Conservation (phyloP, 2,888 invertebrate species). For the Athalia cordata region DNA sequence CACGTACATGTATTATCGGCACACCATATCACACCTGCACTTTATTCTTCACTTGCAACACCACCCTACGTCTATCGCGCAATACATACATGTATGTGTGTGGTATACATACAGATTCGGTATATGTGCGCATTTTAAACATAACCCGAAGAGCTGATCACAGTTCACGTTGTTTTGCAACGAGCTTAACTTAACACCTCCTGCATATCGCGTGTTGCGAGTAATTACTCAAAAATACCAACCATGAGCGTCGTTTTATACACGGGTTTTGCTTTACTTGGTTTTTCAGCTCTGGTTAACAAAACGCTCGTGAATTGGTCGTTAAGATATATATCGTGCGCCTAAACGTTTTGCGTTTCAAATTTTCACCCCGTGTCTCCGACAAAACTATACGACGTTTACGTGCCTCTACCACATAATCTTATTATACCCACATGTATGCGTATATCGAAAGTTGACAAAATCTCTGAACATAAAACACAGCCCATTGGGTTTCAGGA, state of each 20-base stretch:
- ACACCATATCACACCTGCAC: background rate
- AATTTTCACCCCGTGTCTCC: constrained; percentile 55
- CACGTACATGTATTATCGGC: constrained; percentile 18
- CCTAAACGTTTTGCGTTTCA: constrained; percentile 65
- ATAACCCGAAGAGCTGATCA: background rate
- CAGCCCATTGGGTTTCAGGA: background rate
- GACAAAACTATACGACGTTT: constrained; percentile 13
- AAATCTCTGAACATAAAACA: constrained; percentile 8
- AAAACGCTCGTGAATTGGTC: constrained; percentile 64
- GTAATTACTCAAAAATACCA: constrained; percentile 70
- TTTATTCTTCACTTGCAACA: background rate
- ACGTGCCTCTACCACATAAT: constrained; percentile 3
- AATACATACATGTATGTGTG: background rate
- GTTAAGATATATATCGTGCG: constrained; percentile 63
- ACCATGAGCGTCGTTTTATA: constrained; percentile 60
- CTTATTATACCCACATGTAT: too few relatives aligned
- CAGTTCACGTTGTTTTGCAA: constrained; percentile 45
- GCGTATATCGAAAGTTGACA: constrained; percentile 12
- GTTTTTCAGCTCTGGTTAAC: constrained; percentile 59
- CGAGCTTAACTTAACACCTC: constrained; percentile 63
- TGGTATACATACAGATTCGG: background rate
- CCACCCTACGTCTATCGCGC: background rate
- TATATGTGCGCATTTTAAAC: too few relatives aligned
- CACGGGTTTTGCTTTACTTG: constrained; percentile 24
- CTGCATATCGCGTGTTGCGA: constrained; percentile 68